Evolutionary conservation across 2,888 invertebrate genomes (phyloP).

Genomic region (Neoscelio sp.): DNA sequence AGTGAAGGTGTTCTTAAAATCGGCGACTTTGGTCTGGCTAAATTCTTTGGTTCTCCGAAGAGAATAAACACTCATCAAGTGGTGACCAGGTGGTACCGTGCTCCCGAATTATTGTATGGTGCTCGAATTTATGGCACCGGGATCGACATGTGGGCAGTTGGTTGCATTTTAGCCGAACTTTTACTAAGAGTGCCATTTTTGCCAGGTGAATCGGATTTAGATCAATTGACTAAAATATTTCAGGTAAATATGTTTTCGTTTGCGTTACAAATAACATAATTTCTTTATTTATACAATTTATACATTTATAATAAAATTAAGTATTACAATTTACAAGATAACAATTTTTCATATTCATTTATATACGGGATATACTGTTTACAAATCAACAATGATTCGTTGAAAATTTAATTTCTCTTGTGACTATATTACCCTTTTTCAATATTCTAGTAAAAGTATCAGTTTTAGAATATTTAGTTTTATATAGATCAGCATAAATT

Average conservation of each 20-base stretch:
- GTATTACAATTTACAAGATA: too few relatives aligned
- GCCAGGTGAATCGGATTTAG: conserved; percentile 98
- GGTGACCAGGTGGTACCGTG: conserved; percentile 96
- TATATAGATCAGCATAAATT: too few relatives aligned
- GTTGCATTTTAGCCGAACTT: conserved; percentile 98
- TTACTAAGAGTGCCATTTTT: conserved; percentile 95
- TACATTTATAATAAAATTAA: too few relatives aligned
- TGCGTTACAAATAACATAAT: neutral
- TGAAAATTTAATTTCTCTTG: too few relatives aligned
- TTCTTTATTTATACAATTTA: conserved; percentile 1
- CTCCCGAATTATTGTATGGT: conserved; percentile 97
- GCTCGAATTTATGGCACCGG: conserved; percentile 97
- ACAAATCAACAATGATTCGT: too few relatives aligned
- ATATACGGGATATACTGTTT: too few relatives aligned
- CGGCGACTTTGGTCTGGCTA: conserved; percentile 99
- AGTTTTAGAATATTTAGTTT: too few relatives aligned
- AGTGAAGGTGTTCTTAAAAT: conserved; percentile 96
- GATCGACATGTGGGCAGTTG: conserved; percentile 99
- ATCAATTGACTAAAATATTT: conserved; percentile 98
- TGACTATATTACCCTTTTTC: too few relatives aligned
- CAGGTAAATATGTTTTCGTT: conserved; percentile 85
- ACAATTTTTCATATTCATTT: too few relatives aligned
- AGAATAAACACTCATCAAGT: conserved; percentile 99
- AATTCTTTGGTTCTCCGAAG: conserved; percentile 98
- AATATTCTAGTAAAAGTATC: too few relatives aligned